Evolutionary conservation across 2,888 invertebrate species (phyloP).

Genomic region (Erebia ligea): DNA sequence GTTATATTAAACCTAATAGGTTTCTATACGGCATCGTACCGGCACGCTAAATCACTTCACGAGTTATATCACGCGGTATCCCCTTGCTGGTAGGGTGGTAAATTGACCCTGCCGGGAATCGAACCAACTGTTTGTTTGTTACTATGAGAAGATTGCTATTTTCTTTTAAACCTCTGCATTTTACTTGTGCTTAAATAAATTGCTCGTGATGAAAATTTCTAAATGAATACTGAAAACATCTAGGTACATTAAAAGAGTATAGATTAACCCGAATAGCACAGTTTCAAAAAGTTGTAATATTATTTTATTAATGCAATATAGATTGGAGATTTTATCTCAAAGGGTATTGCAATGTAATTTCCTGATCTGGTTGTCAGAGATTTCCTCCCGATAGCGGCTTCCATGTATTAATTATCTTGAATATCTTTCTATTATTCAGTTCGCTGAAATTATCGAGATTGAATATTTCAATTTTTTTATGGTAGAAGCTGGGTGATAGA

Average conservation of each 20-base stretch:
- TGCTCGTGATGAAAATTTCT: not conserved
- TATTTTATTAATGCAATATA: conserved; percentile 21
- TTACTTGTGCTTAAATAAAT: too few relatives aligned
- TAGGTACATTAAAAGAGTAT: not conserved
- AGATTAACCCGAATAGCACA: not conserved
- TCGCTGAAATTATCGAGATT: conserved; percentile 8
- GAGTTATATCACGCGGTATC: too few relatives aligned
- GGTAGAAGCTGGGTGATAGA: not conserved
- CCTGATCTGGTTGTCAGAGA: conserved; percentile 32
- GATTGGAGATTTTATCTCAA: conserved; percentile 30
- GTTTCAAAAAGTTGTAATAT: conserved; percentile 4
- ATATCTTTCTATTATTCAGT: conserved; percentile 27
- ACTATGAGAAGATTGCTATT: too few relatives aligned
- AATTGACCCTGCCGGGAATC: too few relatives aligned
- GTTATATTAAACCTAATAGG: too few relatives aligned
- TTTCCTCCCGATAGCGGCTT: conserved; percentile 25
- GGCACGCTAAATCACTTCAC: too few relatives aligned
- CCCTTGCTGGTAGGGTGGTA: too few relatives aligned
- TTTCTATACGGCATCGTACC: too few relatives aligned
- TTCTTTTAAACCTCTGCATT: too few relatives aligned
- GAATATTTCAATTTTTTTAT: conserved; percentile 2
- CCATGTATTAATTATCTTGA: conserved; percentile 25
- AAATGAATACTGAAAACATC: not conserved
- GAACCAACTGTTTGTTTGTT: too few relatives aligned
- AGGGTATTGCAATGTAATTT: conserved; percentile 32